Evolutionary conservation across 1,140 invertebrate genomes (phyloP).

Genomic region (Hermatobates lingyangjiaoensis): DNA sequence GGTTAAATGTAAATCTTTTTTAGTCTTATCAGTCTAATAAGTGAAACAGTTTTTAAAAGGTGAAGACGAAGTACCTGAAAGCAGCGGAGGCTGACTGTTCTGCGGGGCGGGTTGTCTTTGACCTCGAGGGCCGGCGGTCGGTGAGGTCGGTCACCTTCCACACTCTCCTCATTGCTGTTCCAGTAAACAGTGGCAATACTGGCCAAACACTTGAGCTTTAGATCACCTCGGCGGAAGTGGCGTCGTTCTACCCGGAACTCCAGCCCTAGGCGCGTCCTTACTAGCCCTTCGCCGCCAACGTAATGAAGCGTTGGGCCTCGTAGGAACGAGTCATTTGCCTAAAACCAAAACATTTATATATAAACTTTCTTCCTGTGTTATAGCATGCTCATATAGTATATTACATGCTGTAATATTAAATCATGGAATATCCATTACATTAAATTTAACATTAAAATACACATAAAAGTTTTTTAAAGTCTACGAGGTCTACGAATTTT

Average conservation of each 20-base stretch:
- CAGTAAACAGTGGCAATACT: constrained; percentile 66
- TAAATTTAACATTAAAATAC: too few relatives aligned
- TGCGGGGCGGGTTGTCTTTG: constrained; percentile 28
- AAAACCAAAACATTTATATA: constrained; percentile 14
- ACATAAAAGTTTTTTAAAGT: too few relatives aligned
- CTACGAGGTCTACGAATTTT: too few relatives aligned
- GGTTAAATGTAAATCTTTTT: too few relatives aligned
- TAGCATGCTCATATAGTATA: too few relatives aligned
- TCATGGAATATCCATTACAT: too few relatives aligned
- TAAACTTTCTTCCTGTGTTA: too few relatives aligned
- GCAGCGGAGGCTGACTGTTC: too few relatives aligned
- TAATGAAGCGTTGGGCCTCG: constrained; percentile 30
- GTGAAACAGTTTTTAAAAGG: too few relatives aligned
- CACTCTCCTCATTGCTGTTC: constrained; percentile 64
- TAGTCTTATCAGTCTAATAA: too few relatives aligned
- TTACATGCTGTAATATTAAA: too few relatives aligned
- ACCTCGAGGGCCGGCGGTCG: constrained; percentile 41
- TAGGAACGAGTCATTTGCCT: constrained; percentile 32
- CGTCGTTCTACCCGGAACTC: constrained; percentile 49
- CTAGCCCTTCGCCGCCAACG: constrained; percentile 38
- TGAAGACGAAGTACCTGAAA: too few relatives aligned
- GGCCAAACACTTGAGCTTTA: constrained; percentile 73
- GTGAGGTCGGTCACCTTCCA: constrained; percentile 45
- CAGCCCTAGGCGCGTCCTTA: constrained; percentile 46
- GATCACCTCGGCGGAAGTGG: constrained; percentile 61